Base-by-base conservation (phyloP, 2,888 invertebrate genomes). In the Trachelus tabidus region DNA sequence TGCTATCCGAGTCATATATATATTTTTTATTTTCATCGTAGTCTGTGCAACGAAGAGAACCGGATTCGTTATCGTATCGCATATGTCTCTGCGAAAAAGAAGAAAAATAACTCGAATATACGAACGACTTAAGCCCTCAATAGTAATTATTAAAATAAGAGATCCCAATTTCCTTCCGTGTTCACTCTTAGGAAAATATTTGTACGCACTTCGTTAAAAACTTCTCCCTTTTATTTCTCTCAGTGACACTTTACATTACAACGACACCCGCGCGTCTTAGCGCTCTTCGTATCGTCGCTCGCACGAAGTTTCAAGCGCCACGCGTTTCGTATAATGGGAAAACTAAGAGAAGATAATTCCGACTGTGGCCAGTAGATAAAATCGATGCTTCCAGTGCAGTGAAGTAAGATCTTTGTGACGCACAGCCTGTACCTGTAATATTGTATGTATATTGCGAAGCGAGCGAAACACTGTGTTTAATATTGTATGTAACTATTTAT, bases 401-500 rank as follows among this genome's bases (percentile, higher is more conserved):
- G 78, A 84, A 85, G 83, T 82, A 81, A 85, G 78, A 81, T 82
- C 83, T 84, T 79, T 81, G 77, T 79, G 80, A 75, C 83, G 68
- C 75, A 80, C 83, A 82, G 82, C 83, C 79, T 83, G 84, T 86
- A 86, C 84, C 85, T 85, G 85, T 85, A 87, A 83, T 82, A 85
- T 85, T 87, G 83, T 87, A 81, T 85, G 85, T 87, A 87, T 81
- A 86, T 87, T 87, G 79, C 80, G 80, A 85, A 83, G 78, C 76
- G 76, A 80, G 77, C 82, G 82, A 83, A 82, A 83, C 80, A 81
- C 79, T 81, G 81, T 85, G 83, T 85, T 85, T 85, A 84, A 79
- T 86, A 85, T 82, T 84, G 79, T 82, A 83, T 85, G 83, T 86
- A 86, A 73, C 85, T 86, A 87, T 87, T 86, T 87, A 87, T 86